Evolutionary conservation across 2,113 vertebrate genomes (phyloP), one percentile per base, ranked within the genome.

Genomic region (Thinocorus orbignyianus): DNA sequence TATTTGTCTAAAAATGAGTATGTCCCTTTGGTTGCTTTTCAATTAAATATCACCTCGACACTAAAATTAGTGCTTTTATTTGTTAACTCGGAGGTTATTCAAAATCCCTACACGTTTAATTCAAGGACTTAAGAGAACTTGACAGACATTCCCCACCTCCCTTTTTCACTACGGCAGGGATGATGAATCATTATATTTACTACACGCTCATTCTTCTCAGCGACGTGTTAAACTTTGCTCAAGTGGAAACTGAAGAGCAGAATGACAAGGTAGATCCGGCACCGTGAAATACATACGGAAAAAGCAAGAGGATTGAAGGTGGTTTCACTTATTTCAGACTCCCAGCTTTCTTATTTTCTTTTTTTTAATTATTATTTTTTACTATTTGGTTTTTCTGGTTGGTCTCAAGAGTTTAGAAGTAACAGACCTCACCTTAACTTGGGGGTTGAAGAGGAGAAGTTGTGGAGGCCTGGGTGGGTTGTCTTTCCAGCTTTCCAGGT

Each of bases 151-250:
- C 69, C 91, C 88, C 92, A 91, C 94, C 94, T 95, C 86, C 80
- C 80, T 70, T 86, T 79, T 68, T 55, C 90, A 83, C 86, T 46
- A 70, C 2, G 3, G 33, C n/a, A 71, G 76, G 82, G 61, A 92
- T 6, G 92, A 95, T 95, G 96, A 96, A 94, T 96, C 94, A 95
- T 65, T 88, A 1, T 92, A 93, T 96, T 97, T 95, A 97, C 95
- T 93, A 90, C 71, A 51, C 0, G 3, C 86, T 95, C 86, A 51
- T 76, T 92, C 77, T 86, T 74, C 33, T 6, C 76, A 77, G 86
- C 3, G 6, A 94, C 2, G 62, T 49, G 92, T 62, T 95, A 57
- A 80, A 88, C 90, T 80, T 82, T 28, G 6, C 90, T 95, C 88
- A n/a, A 93, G 73, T 48, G 78, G 90, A 97, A 94, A 94, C 35